Conservation (phyloP, 53 echinoderm and acorn worm genomes). For the Astropecten irregularis region DNA sequence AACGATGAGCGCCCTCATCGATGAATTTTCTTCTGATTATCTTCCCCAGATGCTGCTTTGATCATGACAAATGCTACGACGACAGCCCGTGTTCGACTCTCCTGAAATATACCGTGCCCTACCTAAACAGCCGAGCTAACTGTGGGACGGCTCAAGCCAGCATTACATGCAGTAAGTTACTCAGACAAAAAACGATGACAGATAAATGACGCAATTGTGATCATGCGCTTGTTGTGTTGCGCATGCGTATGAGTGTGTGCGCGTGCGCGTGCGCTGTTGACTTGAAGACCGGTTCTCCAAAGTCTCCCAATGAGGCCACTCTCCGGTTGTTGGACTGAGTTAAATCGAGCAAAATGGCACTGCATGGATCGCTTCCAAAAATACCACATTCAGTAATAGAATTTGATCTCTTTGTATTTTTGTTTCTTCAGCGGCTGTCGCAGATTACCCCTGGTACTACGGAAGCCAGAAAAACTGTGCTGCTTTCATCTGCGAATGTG, state of each 20-base stretch:
- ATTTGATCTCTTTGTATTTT: not conserved
- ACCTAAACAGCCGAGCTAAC: not conserved
- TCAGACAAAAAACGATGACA: too few species aligned
- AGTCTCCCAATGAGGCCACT: too few species aligned
- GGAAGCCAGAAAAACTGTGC: not conserved
- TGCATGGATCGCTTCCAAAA: too few species aligned
- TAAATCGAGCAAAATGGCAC: too few species aligned
- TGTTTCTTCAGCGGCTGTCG: not conserved
- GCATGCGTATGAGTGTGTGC: too few species aligned
- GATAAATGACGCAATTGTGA: too few species aligned
- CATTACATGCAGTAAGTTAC: slow-evolving; percentile 48
- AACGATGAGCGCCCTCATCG: too few species aligned
- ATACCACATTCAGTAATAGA: too few species aligned
- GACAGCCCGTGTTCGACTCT: not conserved
- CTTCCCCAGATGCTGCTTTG: slow-evolving; percentile 40
- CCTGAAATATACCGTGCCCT: not conserved
- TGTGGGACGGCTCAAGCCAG: not conserved
- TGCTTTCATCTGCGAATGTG: slow-evolving; percentile 5
- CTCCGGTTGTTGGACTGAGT: too few species aligned
- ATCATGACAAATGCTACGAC: slow-evolving; percentile 47
- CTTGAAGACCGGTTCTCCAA: too few species aligned
- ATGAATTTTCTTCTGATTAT: not conserved
- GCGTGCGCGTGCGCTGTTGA: too few species aligned
- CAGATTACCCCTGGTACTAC: not conserved
- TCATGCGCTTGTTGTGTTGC: too few species aligned